These are phyloP conservation scores for Sula dactylatra DNA, from an alignment of 2,113 vertebrate genomes.

Conservation along the genomic window DNA sequence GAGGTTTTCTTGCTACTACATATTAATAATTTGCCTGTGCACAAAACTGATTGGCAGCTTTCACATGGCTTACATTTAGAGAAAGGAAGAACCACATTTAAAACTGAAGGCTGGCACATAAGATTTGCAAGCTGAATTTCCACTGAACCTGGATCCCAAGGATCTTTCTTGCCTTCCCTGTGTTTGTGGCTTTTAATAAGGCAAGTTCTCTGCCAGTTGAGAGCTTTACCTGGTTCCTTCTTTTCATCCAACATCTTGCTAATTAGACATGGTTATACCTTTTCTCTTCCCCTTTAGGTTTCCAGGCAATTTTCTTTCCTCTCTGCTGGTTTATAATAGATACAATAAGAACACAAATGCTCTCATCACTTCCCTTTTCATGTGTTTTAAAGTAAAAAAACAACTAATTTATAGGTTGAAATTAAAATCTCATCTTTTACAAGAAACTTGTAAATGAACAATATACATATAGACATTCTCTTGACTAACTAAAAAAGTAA, in stretches of 20 bases:
- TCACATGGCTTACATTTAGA: background rate
- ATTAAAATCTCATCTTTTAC: background rate
- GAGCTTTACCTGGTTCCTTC: background rate
- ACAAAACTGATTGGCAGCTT: background rate
- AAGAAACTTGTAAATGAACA: background rate
- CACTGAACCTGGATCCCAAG: background rate
- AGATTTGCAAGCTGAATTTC: background rate
- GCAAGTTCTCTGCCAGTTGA: background rate
- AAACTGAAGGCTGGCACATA: background rate
- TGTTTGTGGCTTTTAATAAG: background rate
- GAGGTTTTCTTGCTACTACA: background rate
- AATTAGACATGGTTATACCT: background rate
- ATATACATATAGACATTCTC: background rate
- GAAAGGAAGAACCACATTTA: background rate
- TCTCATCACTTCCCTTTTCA: background rate
- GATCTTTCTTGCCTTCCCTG: background rate
- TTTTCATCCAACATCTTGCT: background rate
- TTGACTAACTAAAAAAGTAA: background rate
- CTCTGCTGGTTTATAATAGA: background rate
- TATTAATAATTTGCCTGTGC: background rate
- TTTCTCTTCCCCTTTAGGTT: background rate
- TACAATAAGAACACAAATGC: background rate
- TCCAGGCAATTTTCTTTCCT: background rate
- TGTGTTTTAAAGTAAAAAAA: background rate
- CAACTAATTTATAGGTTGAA: background rate